phyloP scores from a whole-genome alignment of 2,888 invertebrate species.

The Venusia cambrica region DNA sequence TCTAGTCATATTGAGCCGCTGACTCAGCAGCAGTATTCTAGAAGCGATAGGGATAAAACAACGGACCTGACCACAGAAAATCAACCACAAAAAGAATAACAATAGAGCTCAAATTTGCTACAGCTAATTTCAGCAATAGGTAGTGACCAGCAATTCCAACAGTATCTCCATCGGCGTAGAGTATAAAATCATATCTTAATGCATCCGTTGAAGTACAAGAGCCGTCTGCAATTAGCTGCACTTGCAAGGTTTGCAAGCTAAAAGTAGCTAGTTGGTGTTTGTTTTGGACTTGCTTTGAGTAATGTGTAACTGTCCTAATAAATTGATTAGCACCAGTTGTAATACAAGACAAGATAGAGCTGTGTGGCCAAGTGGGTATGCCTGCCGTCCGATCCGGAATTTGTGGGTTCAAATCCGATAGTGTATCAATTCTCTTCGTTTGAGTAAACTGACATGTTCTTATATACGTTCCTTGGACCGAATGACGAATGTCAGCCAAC shows the following conservation, averaged over 20 bases:
- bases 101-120: conserved; percentile 8
- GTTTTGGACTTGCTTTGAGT: conserved; percentile 23
- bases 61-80: neutral
- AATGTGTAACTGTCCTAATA: conserved; percentile 13
- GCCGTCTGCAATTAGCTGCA: conserved; percentile 42
- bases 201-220: conserved; percentile 18
- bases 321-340: conserved; percentile 27
- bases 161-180: conserved; percentile 19
- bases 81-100: conserved; percentile 3
- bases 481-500: too few species aligned
- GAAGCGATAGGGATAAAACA: conserved; percentile 16
- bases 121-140: conserved; percentile 11
- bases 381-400: too few species aligned
- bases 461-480: too few species aligned
- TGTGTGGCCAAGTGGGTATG: too few species aligned
- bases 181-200: conserved; percentile 17
- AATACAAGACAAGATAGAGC: conserved; percentile 16
- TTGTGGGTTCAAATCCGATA: too few species aligned
- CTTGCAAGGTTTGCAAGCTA: conserved; percentile 41
- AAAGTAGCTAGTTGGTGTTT: conserved; percentile 35
- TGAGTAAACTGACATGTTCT: too few species aligned
- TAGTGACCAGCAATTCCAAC: conserved; percentile 8
- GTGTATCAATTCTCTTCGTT: too few species aligned
- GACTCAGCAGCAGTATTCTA: conserved; percentile 44
- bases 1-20: conserved; percentile 66